These are phyloP conservation scores for Stictonetta naevosa DNA, from an alignment of 2,113 vertebrate species.

Conservation along the genomic window DNA sequence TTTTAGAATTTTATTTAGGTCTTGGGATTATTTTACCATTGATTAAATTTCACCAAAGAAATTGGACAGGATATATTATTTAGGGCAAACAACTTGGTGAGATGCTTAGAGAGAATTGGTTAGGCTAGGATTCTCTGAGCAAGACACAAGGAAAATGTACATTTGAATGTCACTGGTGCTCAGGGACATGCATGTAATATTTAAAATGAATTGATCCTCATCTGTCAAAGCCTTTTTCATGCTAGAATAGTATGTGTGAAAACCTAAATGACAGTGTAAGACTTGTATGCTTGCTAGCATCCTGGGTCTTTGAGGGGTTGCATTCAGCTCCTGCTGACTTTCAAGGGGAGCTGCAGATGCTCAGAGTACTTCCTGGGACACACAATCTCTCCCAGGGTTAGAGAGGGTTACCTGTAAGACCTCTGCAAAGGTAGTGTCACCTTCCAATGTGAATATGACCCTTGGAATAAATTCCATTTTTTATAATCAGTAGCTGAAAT, in stretches of 20 bases:
- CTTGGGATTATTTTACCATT: not conserved
- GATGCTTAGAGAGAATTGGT: not conserved
- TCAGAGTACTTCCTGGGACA: not conserved
- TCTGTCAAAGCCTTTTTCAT: conserved; percentile 1
- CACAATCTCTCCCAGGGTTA: not conserved
- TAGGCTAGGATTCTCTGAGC: not conserved
- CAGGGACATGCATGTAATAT: not conserved
- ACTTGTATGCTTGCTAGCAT: not conserved
- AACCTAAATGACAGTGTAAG: not conserved
- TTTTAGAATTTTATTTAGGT: not conserved
- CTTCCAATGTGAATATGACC: conserved; percentile 35
- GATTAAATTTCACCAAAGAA: not conserved
- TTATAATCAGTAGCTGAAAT: conserved; percentile 38
- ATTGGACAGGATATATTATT: not conserved
- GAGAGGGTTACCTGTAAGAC: not conserved
- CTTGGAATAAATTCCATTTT: conserved; percentile 49
- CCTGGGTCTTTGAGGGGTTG: not conserved
- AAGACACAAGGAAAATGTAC: not conserved
- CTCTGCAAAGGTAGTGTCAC: conserved; percentile 46
- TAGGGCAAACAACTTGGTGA: not conserved
- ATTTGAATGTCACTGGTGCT: not conserved
- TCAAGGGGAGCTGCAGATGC: not conserved
- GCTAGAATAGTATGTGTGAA: not conserved
- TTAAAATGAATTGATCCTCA: conserved; percentile 22
- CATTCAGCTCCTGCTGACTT: not conserved